Evolutionary conservation across 37 sponge, comb jelly and placozoan genomes (phyloP).

Genomic region (Beroe forskalii): DNA sequence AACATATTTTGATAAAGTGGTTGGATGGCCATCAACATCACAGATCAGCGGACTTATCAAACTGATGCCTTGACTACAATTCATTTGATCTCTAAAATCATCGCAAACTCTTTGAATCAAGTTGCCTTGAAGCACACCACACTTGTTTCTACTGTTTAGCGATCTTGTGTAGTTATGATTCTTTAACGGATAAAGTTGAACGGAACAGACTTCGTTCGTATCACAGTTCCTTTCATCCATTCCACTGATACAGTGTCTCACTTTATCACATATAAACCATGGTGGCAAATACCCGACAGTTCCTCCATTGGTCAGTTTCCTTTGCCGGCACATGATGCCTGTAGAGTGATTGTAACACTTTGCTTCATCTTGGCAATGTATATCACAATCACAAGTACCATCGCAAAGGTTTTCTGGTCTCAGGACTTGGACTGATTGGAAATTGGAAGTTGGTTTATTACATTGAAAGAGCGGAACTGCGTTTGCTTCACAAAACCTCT

Average conservation of each 20-base stretch:
- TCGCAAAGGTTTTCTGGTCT: too few relatives aligned
- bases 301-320: background rate
- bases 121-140: background rate
- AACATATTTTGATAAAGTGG: background rate
- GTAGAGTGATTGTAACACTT: background rate
- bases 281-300: background rate
- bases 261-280: background rate
- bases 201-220: background rate
- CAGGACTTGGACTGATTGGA: too few relatives aligned
- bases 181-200: background rate
- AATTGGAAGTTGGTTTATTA: too few relatives aligned
- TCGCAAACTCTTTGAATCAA: background rate
- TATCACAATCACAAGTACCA: background rate
- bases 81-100: slow-evolving; percentile 17
- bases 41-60: background rate
- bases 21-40: background rate
- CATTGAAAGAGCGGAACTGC: background rate
- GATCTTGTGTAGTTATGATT: background rate
- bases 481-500: background rate
- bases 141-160: background rate
- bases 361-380: background rate
- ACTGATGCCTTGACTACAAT: background rate
- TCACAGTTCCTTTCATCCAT: background rate
- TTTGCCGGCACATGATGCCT: background rate
- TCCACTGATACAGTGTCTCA: background rate